Base-by-base conservation (phyloP, 2,888 invertebrate genomes). In the Rotaria socialis region DNA sequence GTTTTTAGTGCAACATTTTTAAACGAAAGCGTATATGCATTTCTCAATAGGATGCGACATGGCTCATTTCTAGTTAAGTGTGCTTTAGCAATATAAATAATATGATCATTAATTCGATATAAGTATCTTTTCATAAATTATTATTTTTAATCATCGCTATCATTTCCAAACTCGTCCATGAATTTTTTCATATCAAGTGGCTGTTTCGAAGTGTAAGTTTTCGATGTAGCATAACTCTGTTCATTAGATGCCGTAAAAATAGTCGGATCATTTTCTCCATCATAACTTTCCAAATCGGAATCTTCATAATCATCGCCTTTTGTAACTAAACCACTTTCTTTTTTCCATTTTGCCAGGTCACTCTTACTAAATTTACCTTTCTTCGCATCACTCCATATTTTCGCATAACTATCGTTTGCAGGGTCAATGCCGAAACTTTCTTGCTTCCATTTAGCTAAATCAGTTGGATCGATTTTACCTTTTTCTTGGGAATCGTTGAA, bases 301-400 rank as follows among this genome's bases (percentile, higher is more conserved):
- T 60, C 58, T 3, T 24, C n/a, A 7, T n/a, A 6, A 60, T 60
- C 58, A 60, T n/a, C 58, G 11, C 10, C 24, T 11, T 60, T 60
- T n/a, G 58, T n/a, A 60, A 60, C n/a, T 5, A n/a, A 3, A 6
- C 58, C 58, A 24, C 10, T 60, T 60, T 60, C n/a, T n/a, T 60
- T 60, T 60, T 60, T 60, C 58, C 58, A 60, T 60, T 60, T 60
- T 60, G 58, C 58, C 24, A 60, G 2, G n/a, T 60, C 58, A 60
- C 58, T 60, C 11, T n/a, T 60, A 60, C 58, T 60, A 60, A 60
- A 24, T 60, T 60, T 60, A 24, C 58, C 58, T 60, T 60, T 60
- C 10, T 60, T 60, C n/a, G 58, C 58, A 60, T 60, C 58, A 22
- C n/a, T 60, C 58, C 58, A 60, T 60, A 60, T 60, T 60, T 60